Conservation (phyloP, 2,113 vertebrate species). For the Boleophthalmus pectinirostris region DNA sequence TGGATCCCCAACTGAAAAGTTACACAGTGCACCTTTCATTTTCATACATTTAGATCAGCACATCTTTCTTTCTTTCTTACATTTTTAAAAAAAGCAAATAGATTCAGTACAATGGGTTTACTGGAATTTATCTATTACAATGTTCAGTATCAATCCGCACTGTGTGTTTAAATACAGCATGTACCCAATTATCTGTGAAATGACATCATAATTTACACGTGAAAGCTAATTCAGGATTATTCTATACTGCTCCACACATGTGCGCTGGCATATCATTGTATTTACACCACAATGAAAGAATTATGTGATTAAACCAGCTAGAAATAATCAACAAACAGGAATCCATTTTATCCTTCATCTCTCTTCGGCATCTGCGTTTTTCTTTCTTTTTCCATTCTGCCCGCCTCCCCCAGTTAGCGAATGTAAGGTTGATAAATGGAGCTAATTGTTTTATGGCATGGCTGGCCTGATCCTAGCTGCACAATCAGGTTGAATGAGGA, state of each 20-base stretch:
- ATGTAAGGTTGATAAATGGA: conserved; percentile 81
- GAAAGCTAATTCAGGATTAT: background rate
- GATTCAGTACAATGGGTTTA: background rate
- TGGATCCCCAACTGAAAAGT: no score
- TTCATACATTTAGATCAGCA: no score
- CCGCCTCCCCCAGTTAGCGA: conserved; percentile 48
- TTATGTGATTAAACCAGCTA: conserved; percentile 11
- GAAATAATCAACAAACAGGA: conserved; percentile 21
- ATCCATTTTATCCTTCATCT: conserved; percentile 1
- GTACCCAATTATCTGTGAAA: background rate
- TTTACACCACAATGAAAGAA: background rate
- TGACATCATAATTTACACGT: background rate
- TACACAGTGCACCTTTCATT: no score
- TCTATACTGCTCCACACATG: background rate
- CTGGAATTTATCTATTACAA: background rate
- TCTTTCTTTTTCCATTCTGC: conserved; percentile 30
- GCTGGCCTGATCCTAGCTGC: conserved; percentile 74
- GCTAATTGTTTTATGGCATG: conserved; percentile 81
- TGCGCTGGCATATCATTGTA: background rate
- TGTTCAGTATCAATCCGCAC: background rate
- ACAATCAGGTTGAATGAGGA: conserved; percentile 78
- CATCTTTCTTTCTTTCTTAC: no score
- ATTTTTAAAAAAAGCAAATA: no score
- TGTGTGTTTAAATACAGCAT: background rate
- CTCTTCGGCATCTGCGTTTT: background rate